Base-by-base conservation (phyloP, 2,113 vertebrate species). In the Podarcis cretensis region DNA sequence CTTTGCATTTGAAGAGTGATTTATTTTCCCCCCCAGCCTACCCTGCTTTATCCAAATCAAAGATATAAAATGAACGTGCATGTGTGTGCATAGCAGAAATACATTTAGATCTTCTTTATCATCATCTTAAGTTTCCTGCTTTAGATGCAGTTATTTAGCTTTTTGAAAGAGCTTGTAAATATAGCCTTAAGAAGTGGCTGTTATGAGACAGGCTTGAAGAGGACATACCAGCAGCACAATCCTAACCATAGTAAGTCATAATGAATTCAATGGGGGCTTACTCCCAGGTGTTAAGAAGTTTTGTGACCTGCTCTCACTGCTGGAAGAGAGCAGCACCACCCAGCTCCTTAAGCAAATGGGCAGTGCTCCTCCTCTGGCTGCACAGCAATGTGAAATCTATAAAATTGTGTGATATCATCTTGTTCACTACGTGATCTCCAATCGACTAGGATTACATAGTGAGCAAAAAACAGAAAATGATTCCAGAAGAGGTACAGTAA, bases 21-120 rank as follows among this genome's bases (percentile, higher is more conserved):
- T 83, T 79, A 16, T 86, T 92, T 90, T 79, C 81, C 81, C 90
- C 16, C 59, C 37, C 90, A 76, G 68, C 90, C 85, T 90, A 89
- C 89, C 75, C 79, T 74, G 16, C 68, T 59, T 75, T 92, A 85
- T 0, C n/a, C 37, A 87, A 94, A 73, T 73, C 71, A 76, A 87
- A 91, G 87, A 90, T 85, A 76, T 32, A 40, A 23, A 35, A 87
- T 73, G 82, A 89, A 84, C 82, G 86, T 86, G 23, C 81, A 69
- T 30, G 21, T 21, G 48, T 54, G 10, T 54, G 48, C 48, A 54
- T 12, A 54, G 48, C 48, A 54, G 48, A 54, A 54, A 54, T 54
- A 54, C 48, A 54, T 30, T 68, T 9, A 10, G 27, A n/a, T 23
- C 27, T 54, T 54, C 48, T 54, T 54, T 54, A 10, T 54, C 48